Base-by-base conservation (phyloP, 2,113 vertebrate genomes). In the Dolichotis patagonum region DNA sequence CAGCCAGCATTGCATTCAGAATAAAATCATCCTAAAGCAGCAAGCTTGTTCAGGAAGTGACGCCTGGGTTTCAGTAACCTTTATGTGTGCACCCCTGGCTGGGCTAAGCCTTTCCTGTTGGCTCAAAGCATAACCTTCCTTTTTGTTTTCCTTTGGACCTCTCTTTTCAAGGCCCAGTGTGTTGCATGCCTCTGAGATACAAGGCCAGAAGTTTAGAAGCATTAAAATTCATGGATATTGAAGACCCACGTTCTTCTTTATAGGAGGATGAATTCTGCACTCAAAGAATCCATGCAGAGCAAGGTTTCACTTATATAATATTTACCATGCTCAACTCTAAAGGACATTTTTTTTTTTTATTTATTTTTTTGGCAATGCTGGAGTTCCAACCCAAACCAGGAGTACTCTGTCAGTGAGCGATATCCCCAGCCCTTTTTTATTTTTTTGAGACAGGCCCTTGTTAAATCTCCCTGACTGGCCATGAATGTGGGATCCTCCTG, bases 11-110 rank as follows among this genome's bases (percentile, higher is more conserved):
- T 89, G 63, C 86, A 71, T 97, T 97, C 95, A 82, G 97, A 98
- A 96, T 98, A 98, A 98, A 98, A 96, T 97, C 98, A 97, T 98
- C 98, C 92, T 97, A 95, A 98, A 94, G 97, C 80, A 98, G 97
- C 86, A 93, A 97, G 98, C 98, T 97, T 77, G 83, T 60, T 96
- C 97, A 97, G 93, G 97, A 97, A 54, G 58, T 96, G 97, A 97
- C 67, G 17, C 97, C 96, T 84, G 96, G 98, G 98, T 97, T 98
- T 98, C 96, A 95, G 97, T 97, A 98, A 91, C 97, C 54, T 84
- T 82, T 11, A 91, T 83, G 91, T 35, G 41, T 58, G 28, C 83
- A 92, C 97, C 95, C 98, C 77, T 87, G 88, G 83, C 97, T 95
- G 92, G 67, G 75, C 69, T 98, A 95, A 90, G 49, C 90, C n/a